A percentile compares a stretch with the other conserved stretches of the same genome.
Conservation (phyloP, 2,888 invertebrate species). For the Drosophila stalkeri region DNA sequence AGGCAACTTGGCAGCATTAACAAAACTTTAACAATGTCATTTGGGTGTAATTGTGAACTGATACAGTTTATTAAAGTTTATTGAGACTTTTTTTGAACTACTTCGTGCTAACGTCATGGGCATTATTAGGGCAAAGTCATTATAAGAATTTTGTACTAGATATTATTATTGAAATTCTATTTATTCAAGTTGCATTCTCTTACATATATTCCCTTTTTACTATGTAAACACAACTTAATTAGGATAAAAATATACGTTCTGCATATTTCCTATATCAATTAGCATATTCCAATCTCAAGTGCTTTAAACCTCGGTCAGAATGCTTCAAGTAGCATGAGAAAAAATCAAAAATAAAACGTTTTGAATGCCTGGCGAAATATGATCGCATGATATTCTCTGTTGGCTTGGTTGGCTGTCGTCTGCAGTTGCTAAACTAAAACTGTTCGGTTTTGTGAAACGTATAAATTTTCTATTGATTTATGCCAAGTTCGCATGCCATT, state of each 20-base stretch:
- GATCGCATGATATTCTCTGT: slow-evolving; percentile 36
- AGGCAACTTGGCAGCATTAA: neutral
- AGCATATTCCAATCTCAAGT: slow-evolving; percentile 12
- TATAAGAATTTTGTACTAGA: neutral
- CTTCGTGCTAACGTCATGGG: neutral
- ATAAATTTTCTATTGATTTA: slow-evolving; percentile 82
- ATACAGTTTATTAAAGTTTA: slow-evolving; percentile 8
- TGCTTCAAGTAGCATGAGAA: slow-evolving; percentile 1
- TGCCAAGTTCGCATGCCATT: slow-evolving; percentile 81
- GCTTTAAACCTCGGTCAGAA: slow-evolving; percentile 6
- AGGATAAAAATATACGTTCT: neutral
- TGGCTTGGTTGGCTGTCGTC: slow-evolving; percentile 27
- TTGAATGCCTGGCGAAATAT: slow-evolving; percentile 40
- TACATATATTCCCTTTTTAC: neutral
- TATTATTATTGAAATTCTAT: neutral
- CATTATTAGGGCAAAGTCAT: neutral
- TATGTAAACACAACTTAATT: neutral
- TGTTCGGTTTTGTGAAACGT: slow-evolving; percentile 73
- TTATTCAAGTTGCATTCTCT: neutral
- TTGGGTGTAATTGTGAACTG: neutral
- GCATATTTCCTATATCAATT: slow-evolving; percentile 6
- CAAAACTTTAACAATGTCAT: neutral
- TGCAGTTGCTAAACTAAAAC: slow-evolving; percentile 56
- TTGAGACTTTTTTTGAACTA: neutral
- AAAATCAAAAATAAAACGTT: slow-evolving; percentile 6